Base-by-base conservation (phyloP, 2,797 vertebrate species). In the Scolopax rusticola region DNA sequence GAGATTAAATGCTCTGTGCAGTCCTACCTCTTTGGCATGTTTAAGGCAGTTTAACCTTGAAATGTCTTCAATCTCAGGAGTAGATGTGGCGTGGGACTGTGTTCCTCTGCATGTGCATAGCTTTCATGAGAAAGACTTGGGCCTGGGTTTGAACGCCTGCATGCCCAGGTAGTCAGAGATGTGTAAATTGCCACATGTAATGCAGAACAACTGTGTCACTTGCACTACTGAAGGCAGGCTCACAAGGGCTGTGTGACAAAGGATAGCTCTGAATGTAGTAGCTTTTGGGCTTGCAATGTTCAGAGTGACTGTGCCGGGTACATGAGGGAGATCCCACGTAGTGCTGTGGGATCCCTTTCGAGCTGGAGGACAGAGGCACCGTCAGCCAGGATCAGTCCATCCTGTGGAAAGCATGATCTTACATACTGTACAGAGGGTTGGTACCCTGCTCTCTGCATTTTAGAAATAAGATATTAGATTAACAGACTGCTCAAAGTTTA, bases 341-440 rank as follows among this genome's bases (percentile, higher is more conserved):
- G 20, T 36, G 20, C 13, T 70, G 12, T 7, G 32, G 23, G 33
- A 23, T 11, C 19, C 9, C 9, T 81, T 28, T 33, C 19, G 61
- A 61, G 41, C 28, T 32, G 56, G 13, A 86, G 41, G 32, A 21
- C 25, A 0, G 4, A 70, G 30, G 51, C 9, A 47, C 2, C 3
- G 36, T 47, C 11, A 11, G 47, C 12, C 47, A 47, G 47, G 47
- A 0, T 30, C 50, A 20, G 63, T 18, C 33, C 14, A 1, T 24
- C 5, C 33, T 13, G 50, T 18, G 28, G 53, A 45, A 71, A 73
- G 23, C 45, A 20, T 3, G 36, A 13, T n/a, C 14, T 61, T 63
- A 50, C 0, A 0, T 27, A 41, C 1, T 1, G 0, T 7, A 56
- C 4, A 32, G 7, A 21, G 2, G 51, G 16, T 19, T 33, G 32